These are phyloP conservation scores for Drosophila albomicans DNA, from an alignment of 1,140 invertebrate species.

Conservation along the genomic window DNA sequence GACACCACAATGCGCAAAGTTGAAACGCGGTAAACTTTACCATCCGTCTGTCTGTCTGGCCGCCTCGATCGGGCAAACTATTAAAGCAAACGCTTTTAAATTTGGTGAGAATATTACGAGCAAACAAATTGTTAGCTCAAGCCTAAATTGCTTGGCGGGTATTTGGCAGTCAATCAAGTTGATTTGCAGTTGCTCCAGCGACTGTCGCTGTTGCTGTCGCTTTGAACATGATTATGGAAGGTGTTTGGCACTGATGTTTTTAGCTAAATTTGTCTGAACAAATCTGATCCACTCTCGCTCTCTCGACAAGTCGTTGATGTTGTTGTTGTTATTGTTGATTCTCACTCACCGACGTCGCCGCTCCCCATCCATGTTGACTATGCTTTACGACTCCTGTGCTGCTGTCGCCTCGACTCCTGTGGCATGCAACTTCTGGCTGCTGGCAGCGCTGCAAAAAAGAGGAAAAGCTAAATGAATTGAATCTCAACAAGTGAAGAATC, in stretches of 20 bases:
- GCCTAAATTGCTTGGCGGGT: too few species aligned
- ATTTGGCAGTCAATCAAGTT: background rate
- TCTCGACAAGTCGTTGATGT: constrained; percentile 20
- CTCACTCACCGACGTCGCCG: constrained; percentile 72
- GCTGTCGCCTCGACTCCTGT: constrained; percentile 3
- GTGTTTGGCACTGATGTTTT: constrained; percentile 65
- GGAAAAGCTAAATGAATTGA: background rate
- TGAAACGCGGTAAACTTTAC: too few species aligned
- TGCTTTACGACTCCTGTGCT: constrained; percentile 30
- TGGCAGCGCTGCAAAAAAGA: background rate
- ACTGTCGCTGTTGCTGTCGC: constrained; percentile 44
- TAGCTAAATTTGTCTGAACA: constrained; percentile 57
- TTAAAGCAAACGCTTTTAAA: too few species aligned
- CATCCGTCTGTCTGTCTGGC: too few species aligned
- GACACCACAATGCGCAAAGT: too few species aligned
- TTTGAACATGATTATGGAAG: constrained; percentile 80
- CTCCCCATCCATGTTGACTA: constrained; percentile 68
- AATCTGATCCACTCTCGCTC: constrained; percentile 8
- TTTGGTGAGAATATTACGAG: too few species aligned
- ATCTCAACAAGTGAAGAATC: background rate
- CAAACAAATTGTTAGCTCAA: too few species aligned
- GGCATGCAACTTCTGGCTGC: constrained; percentile 34
- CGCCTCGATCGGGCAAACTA: too few species aligned
- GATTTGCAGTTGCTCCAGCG: background rate
- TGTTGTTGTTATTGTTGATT: background rate